phyloP scores from a whole-genome alignment of 2,113 vertebrate genomes.

The Odocoileus virginianus region DNA sequence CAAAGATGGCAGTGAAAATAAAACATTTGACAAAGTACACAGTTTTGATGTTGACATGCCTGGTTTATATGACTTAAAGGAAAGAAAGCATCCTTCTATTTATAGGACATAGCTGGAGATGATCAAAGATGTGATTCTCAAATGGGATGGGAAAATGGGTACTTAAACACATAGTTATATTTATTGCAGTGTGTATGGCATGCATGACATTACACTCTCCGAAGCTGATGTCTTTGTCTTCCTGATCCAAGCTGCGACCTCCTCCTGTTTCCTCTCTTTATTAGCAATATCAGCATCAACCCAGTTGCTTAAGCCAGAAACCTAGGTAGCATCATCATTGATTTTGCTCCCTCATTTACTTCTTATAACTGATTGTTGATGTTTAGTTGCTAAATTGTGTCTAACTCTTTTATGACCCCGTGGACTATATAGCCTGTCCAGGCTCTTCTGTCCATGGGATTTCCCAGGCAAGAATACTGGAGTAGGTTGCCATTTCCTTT shows the following conservation, averaged over 20 bases:
- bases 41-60: neutral
- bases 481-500: neutral
- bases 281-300: neutral
- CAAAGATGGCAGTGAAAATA: neutral
- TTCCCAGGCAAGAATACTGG: neutral
- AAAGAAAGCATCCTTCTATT: neutral
- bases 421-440: neutral
- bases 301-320: neutral
- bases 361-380: neutral
- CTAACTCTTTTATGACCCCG: neutral
- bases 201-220: neutral
- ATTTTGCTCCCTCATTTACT: neutral
- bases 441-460: neutral
- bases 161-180: neutral
- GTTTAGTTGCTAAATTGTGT: neutral
- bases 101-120: neutral
- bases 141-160: neutral
- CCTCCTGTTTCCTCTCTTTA: neutral
- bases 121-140: neutral
- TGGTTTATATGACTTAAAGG: neutral
- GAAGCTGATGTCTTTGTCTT: neutral
- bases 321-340: neutral
- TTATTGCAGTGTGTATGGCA: neutral
- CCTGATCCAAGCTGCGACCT: neutral
- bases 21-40: neutral